Percentiles rank a stretch among this genome's conserved stretches.
These are phyloP conservation scores for Drosophila kanekoi DNA, from an alignment of 2,888 invertebrate genomes.

Conservation along the genomic window DNA sequence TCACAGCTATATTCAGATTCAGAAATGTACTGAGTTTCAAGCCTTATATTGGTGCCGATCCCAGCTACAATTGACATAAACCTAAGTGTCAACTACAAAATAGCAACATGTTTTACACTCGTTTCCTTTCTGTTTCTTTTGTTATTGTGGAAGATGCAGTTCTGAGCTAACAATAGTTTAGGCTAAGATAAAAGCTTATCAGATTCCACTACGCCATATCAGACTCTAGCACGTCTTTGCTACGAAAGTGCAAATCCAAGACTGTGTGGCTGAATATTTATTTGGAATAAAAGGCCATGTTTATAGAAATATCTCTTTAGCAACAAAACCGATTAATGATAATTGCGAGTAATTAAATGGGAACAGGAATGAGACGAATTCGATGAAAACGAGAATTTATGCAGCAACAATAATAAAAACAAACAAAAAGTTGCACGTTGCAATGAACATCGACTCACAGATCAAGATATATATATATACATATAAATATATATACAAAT, in stretches of 20 bases:
- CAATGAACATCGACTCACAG: conserved; percentile 69
- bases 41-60: neutral
- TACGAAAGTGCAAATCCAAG: conserved; percentile 10
- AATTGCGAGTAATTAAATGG: conserved; percentile 42
- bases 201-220: neutral
- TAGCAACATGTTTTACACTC: conserved; percentile 75
- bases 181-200: neutral
- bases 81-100: conserved; percentile 71
- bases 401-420: conserved; percentile 69
- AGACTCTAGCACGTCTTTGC: neutral
- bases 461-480: conserved; percentile 36
- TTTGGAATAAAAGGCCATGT: conserved; percentile 30
- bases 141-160: conserved; percentile 10
- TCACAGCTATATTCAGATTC: neutral
- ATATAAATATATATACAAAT: conserved; percentile 9
- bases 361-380: conserved; percentile 49
- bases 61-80: conserved; percentile 29
- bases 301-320: neutral
- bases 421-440: conserved; percentile 66
- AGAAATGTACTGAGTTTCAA: neutral
- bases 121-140: conserved; percentile 44
- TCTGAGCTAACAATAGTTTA: neutral
- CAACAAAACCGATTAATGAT: conserved; percentile 43
- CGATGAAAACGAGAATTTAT: conserved; percentile 64
- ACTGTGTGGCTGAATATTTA: conserved; percentile 40